Evolutionary conservation across 2,888 invertebrate genomes (phyloP), one percentile per base, ranked within the genome.

Genomic region (Chaitophorus viminalis): DNA sequence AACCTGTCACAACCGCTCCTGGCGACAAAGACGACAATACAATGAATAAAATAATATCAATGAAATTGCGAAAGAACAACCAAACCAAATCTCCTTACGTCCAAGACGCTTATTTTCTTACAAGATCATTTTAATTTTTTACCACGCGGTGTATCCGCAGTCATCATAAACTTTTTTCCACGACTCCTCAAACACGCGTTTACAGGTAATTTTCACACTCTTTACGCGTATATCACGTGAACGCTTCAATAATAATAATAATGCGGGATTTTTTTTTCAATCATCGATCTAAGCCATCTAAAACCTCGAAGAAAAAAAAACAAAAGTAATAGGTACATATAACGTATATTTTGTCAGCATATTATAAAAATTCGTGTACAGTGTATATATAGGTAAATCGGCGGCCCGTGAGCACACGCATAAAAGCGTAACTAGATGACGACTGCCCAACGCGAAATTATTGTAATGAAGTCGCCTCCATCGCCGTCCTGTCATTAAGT

Each of bases 1-100:
- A 85, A 85, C 84, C 76, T 77, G 77, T 85, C 68, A 85, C n/a
- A 65, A 85, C 84, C 76, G 31, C 17, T 29, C 70, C 18, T 21
- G 82, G 31, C 72, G 17, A 29, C 46, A 14, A 29, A 39, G 29
- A 70, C 70, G 52, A 72, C 46, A 25, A 46, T 18, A 68, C 29
- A 81, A 68, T 46, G 65, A 31, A 70, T 25, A 68, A 17, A 14
- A 82, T 33, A 54, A 82, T 70, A 82, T 46, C 6, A 60, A 39
- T 0, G 52, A 82, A 74, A 36, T 25, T 21, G 36, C 36, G 52
- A 72, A 72, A 70, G 46, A 31, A 65, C 29, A 81, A 54, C 18
- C 2, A 54, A 11, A 52, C 4, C 8, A 54, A 54, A n/a, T n/a
- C n/a, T n/a, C n/a, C n/a, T n/a, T 29, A 5, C 68, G 68, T 3